Conservation (phyloP, 2,113 vertebrate genomes). For the Sminthopsis crassicaudata region DNA sequence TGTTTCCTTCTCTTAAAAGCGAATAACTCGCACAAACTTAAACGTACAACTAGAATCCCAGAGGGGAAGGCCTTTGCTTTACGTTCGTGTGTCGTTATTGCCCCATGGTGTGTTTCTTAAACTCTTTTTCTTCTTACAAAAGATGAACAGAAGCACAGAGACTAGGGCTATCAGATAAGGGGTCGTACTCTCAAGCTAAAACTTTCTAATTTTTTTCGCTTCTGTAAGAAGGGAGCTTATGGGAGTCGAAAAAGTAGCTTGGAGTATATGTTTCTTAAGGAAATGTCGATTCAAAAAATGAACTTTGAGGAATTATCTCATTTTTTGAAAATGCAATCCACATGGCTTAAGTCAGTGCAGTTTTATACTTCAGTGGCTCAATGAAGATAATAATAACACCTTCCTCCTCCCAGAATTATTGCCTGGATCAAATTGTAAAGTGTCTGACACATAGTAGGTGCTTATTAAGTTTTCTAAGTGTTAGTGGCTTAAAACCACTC, state of each 20-base stretch:
- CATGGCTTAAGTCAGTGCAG: background rate
- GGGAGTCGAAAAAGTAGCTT: background rate
- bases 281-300: background rate
- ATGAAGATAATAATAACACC: background rate
- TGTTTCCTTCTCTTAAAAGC: constrained; percentile 34
- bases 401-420: background rate
- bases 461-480: background rate
- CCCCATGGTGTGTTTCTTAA: constrained; percentile 9
- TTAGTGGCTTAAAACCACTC: background rate
- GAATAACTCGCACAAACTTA: constrained; percentile 8
- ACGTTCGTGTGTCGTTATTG: background rate
- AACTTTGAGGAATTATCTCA: background rate
- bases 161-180: background rate
- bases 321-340: background rate
- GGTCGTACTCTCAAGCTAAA: background rate
- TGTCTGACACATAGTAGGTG: background rate
- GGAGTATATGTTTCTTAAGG: background rate
- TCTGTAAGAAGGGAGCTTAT: constrained; percentile 5
- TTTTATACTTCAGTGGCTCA: background rate
- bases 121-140: background rate
- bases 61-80: constrained; percentile 26
- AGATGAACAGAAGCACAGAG: constrained; percentile 24
- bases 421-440: background rate
- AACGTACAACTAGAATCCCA: background rate
- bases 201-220: background rate